A percentile compares a stretch with the other conserved stretches of the same genome.
phyloP scores from a whole-genome alignment of 2,888 invertebrate genomes.

The Elysia crispata region DNA sequence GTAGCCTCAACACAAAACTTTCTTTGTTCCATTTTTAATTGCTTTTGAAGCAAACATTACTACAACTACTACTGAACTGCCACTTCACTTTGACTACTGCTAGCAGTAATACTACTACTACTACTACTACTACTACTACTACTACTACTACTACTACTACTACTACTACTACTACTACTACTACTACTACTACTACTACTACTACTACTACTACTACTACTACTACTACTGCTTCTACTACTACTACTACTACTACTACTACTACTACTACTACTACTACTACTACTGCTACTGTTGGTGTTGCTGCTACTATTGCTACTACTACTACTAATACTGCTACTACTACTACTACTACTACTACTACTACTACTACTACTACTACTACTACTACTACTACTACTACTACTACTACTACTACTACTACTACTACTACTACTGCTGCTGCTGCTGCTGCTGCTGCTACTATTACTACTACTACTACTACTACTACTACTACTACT shows the following conservation, averaged over 20 bases:
- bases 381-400: conserved; percentile 9
- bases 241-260: too few species aligned
- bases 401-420: not conserved
- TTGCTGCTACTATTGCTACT: too few species aligned
- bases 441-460: too few species aligned
- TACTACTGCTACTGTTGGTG: conserved; percentile 1
- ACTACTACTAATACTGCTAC: too few species aligned
- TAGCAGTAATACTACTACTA: too few species aligned
- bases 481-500: conserved; percentile 7
- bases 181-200: not conserved
- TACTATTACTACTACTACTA: not conserved
- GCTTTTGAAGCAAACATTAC: too few species aligned
- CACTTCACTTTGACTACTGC: not conserved
- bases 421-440: too few species aligned
- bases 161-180: conserved; percentile 9
- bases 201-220: conserved; percentile 2
- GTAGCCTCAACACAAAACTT: too few species aligned
- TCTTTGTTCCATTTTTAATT: too few species aligned
- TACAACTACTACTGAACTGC: too few species aligned
- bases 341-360: conserved; percentile 9
- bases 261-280: conserved; percentile 3
- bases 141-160: conserved; percentile 9
- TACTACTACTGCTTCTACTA: too few species aligned
- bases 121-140: conserved; percentile 1
- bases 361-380: conserved; percentile 9